These are phyloP conservation scores for Lycia hirtaria DNA, from an alignment of 2,888 invertebrate genomes.

Conservation along the genomic window DNA sequence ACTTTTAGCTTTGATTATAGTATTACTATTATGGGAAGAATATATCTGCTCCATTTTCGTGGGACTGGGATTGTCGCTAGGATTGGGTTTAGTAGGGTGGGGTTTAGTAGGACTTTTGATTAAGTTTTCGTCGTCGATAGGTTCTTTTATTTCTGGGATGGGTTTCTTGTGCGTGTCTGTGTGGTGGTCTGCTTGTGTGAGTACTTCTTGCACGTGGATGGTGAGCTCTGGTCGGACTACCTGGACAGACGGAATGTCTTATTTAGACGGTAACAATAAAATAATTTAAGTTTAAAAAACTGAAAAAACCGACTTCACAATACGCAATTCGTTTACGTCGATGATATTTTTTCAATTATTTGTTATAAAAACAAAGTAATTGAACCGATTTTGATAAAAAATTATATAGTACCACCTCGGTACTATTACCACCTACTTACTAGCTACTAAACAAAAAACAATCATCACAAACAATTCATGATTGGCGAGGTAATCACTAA, in stretches of 20 bases:
- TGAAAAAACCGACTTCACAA: too few relatives aligned
- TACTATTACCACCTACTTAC: too few relatives aligned
- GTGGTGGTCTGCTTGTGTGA: constrained; percentile 66
- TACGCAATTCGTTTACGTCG: too few relatives aligned
- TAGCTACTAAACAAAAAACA: too few relatives aligned
- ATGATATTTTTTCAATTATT: too few relatives aligned
- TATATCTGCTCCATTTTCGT: constrained; percentile 42
- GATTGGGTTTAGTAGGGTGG: constrained; percentile 36
- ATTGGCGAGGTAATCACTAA: too few relatives aligned
- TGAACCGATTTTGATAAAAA: too few relatives aligned
- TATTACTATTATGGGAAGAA: constrained; percentile 29
- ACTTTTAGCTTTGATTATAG: constrained; percentile 32
- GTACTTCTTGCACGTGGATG: constrained; percentile 76
- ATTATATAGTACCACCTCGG: too few relatives aligned
- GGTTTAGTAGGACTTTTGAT: constrained; percentile 21
- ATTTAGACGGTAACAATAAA: not conserved
- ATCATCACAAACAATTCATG: too few relatives aligned
- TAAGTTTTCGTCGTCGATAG: constrained; percentile 50
- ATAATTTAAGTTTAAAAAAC: not conserved
- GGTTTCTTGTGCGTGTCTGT: constrained; percentile 50
- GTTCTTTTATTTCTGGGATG: constrained; percentile 75
- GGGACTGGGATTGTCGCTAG: constrained; percentile 39
- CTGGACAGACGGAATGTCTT: constrained; percentile 42
- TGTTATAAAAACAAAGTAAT: too few relatives aligned
- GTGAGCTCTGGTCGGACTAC: constrained; percentile 77